Evolutionary conservation across 2,113 vertebrate genomes (phyloP), one percentile per base, ranked within the genome.

Genomic region (Daphoenositta chrysoptera): DNA sequence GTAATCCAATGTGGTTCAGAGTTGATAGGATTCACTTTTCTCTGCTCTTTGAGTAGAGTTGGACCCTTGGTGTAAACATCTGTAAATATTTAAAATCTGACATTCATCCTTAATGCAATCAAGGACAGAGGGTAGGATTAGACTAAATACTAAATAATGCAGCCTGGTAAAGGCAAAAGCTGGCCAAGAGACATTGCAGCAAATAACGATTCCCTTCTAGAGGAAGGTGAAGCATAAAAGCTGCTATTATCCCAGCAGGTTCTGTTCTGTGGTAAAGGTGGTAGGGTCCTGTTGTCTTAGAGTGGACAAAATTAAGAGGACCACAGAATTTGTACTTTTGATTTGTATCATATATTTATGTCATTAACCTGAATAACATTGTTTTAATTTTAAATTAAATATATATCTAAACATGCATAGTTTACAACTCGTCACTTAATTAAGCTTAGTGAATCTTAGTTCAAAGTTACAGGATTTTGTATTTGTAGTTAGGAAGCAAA

Each of bases 121-220:
- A 89, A 86, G 82, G 84, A 57, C 45, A 80, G 75, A n/a, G 83
- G 40, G 33, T 42, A 78, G 30, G 27, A 47, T 91, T 83, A 75
- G 45, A 54, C 24, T 35, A 91, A 93, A 63, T 86, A 35, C 80
- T 95, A 83, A 97, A 84, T 93, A 92, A 89, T 91, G 48, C 53
- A 83, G 28, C 39, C 47, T 83, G 88, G 58, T 91, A 53, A 93
- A 79, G 48, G 85, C 30, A 69, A 48, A 70, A 82, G 31, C 56
- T 31, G 26, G 15, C 42, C n/a, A 35, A 22, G 45, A 87, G 56
- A 53, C n/a, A 22, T 19, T 60, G 64, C 65, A 58, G 61, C 28
- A 77, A 61, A 31, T 53, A 85, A 56, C 3, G 3, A 10, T 54
- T 27, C 23, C 37, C 44, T 90, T 54, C 75, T 22, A 40, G 15